Evolutionary conservation across 2,797 vertebrate species (phyloP).

Genomic region (Microctenopoma lineatum): DNA sequence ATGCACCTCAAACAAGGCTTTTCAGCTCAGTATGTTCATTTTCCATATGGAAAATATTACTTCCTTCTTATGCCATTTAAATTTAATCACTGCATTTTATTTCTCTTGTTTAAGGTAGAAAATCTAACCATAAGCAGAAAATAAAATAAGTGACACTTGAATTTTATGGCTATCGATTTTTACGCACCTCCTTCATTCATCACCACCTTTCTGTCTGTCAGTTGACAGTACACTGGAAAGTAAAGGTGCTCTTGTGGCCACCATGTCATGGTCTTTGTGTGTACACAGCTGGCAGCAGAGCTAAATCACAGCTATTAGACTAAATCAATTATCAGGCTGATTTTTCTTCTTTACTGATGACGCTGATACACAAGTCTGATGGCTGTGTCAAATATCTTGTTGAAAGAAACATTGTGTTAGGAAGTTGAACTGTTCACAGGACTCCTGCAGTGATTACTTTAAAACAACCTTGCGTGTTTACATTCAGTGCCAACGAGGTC

Average conservation of each 20-base stretch:
- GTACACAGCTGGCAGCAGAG: constrained; percentile 64
- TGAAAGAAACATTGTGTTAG: constrained; percentile 17
- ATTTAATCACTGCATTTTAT: constrained; percentile 53
- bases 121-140: constrained; percentile 25
- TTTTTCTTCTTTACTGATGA: constrained; percentile 47
- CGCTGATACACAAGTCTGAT: constrained; percentile 8
- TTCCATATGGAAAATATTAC: constrained; percentile 73
- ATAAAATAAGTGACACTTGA: not conserved
- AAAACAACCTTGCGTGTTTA: not conserved
- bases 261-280: constrained; percentile 39
- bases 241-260: constrained; percentile 29
- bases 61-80: constrained; percentile 52
- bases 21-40: constrained; percentile 54
- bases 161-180: constrained; percentile 7
- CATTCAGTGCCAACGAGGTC: not conserved
- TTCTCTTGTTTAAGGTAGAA: constrained; percentile 30
- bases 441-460: not conserved
- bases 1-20: constrained; percentile 64
- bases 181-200: constrained; percentile 6
- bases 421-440: not conserved
- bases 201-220: not conserved
- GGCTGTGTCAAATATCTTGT: constrained; percentile 11
- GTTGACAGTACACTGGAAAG: constrained; percentile 36
- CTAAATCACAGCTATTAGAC: constrained; percentile 63
- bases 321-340: constrained; percentile 52